Base-by-base conservation (phyloP, 2,797 vertebrate species). In the Acanthurus tractus region DNA sequence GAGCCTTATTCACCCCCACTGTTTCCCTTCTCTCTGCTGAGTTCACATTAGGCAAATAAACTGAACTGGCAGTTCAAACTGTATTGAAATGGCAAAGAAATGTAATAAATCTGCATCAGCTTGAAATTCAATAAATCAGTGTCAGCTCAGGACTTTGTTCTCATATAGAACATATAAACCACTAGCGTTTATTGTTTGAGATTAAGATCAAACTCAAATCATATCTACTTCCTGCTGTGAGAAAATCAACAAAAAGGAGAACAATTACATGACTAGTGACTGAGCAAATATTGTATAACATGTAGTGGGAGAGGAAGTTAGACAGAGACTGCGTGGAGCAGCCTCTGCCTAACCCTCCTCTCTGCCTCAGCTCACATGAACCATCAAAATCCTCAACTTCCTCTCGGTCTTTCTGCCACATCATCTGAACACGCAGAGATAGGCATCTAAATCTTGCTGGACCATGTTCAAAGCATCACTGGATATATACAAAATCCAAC, bases 361-460 rank as follows among this genome's bases (percentile, higher is more conserved):
- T 70, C 36, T 69, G 72, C 25, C 18, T 63, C 44, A 83, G 67
- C 67, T 75, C 74, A 67, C 65, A 66, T 17, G 67, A 86, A 74
- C 73, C 61, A 73, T 3, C 74, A 54, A 86, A 88, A 89, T 71
- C 82, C 70, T 49, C 22, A 1, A 53, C 67, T 83, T 87, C 82
- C 87, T 78, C 56, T 49, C 48, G 40, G 48, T 22, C 1, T 73
- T 73, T 74, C 74, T 56, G 83, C 76, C 83, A 81, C 75, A 80
- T 75, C 65, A 74, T 79, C 64, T 46, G 4, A 79, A 79, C 75
- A 77, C 18, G 49, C 74, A 74, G 3, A 68, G 66, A 80, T 38
- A 23, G 13, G 17, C 14, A 58, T 63, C 22, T 1, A 44, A 65
- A 59, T 78, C 52, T 42, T 23, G 23, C 25, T 68, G 44, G 58